These are phyloP conservation scores for Pteropus alecto DNA, from an alignment of 2,113 vertebrate genomes.

Conservation along the genomic window DNA sequence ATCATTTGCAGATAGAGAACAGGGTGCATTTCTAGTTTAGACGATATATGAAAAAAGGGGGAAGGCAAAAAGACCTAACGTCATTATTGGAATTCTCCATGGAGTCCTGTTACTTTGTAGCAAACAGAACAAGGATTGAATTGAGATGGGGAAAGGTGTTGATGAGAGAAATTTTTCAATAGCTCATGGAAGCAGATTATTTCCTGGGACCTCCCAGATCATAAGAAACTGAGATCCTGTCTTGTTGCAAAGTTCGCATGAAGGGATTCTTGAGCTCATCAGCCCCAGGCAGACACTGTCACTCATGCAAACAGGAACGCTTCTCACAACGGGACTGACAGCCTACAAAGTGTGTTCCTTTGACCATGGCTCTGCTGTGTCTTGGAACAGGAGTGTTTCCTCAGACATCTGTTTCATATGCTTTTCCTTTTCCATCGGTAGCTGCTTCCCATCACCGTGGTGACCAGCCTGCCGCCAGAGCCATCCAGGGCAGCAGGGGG, in stretches of 20 bases:
- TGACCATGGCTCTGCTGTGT: not conserved
- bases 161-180: not conserved
- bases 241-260: not conserved
- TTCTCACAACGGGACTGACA: not conserved
- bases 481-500: conserved; percentile 66
- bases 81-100: not conserved
- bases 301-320: too few species aligned
- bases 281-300: not conserved
- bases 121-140: not conserved
- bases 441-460: conserved; percentile 22
- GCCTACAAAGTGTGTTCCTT: not conserved
- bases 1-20: not conserved
- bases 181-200: not conserved
- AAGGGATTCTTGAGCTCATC: not conserved
- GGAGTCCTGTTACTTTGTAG: not conserved
- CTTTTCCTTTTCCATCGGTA: conserved; percentile 56
- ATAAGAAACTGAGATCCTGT: not conserved
- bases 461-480: conserved; percentile 54
- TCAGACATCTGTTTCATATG: not conserved
- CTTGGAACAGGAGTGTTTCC: not conserved
- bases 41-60: not conserved
- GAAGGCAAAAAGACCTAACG: not conserved
- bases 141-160: not conserved
- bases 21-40: not conserved
- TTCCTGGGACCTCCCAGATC: not conserved